A percentile compares a stretch with the other conserved stretches of the same genome.
Evolutionary conservation across 2,113 vertebrate species (phyloP).

Genomic region (Sinosuthora webbiana): DNA sequence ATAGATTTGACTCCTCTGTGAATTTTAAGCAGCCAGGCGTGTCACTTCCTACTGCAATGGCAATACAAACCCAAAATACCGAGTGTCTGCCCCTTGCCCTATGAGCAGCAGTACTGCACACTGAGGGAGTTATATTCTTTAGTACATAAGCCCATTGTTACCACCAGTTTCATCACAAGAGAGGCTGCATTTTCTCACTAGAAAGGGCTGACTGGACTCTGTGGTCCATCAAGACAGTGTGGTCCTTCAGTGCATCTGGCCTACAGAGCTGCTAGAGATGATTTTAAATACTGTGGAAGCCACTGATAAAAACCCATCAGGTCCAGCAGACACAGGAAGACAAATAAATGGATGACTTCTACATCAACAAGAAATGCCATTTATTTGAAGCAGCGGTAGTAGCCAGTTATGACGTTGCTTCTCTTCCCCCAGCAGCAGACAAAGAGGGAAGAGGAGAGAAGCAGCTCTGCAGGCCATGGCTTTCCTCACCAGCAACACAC

Average conservation of each 20-base stretch:
- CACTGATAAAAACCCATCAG: neutral
- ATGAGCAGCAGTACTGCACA: neutral
- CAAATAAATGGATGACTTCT: neutral
- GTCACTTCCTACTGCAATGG: neutral
- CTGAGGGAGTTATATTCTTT: neutral
- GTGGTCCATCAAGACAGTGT: neutral
- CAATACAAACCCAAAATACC: neutral
- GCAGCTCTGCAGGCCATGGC: neutral
- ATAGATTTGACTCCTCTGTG: neutral
- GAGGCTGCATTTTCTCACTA: neutral
- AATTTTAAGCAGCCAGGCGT: neutral
- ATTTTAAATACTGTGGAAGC: neutral
- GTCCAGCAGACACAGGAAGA: neutral
- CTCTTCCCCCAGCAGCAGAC: neutral
- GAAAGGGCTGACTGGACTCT: neutral
- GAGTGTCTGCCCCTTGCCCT: neutral
- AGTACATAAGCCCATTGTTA: neutral
- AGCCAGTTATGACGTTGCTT: rapidly evolving
- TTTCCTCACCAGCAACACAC: neutral
- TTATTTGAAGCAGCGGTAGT: neutral
- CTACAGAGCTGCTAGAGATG: neutral
- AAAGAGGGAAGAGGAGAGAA: neutral
- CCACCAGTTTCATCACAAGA: neutral
- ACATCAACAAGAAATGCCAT: neutral
- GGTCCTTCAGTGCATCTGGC: neutral